phyloP scores from a whole-genome alignment of 30 jellyfish, hydroid and myxozoan species.

The Nemopilema nomurai region DNA sequence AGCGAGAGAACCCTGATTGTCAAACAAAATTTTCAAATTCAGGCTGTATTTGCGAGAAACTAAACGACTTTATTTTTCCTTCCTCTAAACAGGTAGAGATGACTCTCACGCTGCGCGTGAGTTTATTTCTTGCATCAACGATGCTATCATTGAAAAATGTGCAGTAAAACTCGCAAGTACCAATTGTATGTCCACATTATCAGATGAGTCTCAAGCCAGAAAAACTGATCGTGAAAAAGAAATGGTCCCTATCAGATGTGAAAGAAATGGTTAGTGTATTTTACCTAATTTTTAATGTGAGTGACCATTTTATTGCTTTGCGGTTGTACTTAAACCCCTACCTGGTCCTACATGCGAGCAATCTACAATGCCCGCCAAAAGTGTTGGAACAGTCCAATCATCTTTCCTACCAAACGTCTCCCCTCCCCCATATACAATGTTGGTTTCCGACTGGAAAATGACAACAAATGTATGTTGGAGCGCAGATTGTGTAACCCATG shows the following conservation, averaged over 20 bases:
- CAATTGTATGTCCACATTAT: conserved; percentile 8
- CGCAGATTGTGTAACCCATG: too few species aligned
- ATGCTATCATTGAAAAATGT: conserved; percentile 36
- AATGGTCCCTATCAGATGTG: conserved; percentile 42
- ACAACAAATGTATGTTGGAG: too few species aligned
- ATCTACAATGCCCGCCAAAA: neutral
- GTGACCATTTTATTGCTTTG: neutral
- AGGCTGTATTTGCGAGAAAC: neutral
- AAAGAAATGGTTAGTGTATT: conserved; percentile 35
- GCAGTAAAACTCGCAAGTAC: conserved; percentile 30
- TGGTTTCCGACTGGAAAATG: too few species aligned
- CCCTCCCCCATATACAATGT: too few species aligned
- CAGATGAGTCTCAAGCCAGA: conserved; percentile 56
- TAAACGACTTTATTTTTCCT: neutral
- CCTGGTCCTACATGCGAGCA: neutral
- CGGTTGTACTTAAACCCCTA: neutral
- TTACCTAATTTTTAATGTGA: neutral
- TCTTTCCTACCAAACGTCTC: too few species aligned
- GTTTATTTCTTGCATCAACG: conserved; percentile 5
- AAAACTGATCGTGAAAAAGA: conserved; percentile 51
- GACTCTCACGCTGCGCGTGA: conserved; percentile 18
- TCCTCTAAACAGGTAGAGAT: conserved; percentile 29
- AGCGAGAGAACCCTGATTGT: neutral
- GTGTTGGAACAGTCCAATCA: neutral
- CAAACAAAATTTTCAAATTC: neutral